phyloP scores from a whole-genome alignment of 1,140 invertebrate genomes.

The Megalonaias nervosa region DNA sequence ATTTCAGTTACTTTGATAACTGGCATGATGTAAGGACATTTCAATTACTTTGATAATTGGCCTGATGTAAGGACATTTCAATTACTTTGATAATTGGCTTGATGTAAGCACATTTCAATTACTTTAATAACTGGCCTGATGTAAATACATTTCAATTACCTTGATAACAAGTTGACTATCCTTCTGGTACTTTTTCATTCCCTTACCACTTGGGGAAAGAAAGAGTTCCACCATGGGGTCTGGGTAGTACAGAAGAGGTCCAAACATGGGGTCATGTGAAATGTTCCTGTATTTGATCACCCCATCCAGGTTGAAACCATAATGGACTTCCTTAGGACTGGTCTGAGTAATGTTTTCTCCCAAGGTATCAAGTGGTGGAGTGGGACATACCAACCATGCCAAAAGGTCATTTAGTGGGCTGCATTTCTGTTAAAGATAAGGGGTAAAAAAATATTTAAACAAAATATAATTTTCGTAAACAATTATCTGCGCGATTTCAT shows the following conservation, averaged over 20 bases:
- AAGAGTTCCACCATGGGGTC: slow-evolving; percentile 50
- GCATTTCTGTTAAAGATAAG: slow-evolving; percentile 27
- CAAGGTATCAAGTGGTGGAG: slow-evolving; percentile 35
- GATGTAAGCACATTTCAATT: no score
- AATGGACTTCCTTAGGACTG: slow-evolving; percentile 60
- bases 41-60: no score
- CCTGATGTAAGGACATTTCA: no score
- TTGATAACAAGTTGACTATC: slow-evolving; percentile 53
- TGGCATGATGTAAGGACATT: no score
- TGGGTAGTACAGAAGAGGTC: slow-evolving; percentile 58
- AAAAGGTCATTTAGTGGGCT: slow-evolving; percentile 5
- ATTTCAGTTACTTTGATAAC: no score
- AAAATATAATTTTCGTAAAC: not conserved
- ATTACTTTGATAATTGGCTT: no score
- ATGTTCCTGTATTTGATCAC: slow-evolving; percentile 55
- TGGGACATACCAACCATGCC: slow-evolving; percentile 45
- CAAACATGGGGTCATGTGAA: slow-evolving; percentile 44
- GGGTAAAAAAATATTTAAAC: slow-evolving; percentile 28
- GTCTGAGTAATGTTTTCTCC: slow-evolving; percentile 54
- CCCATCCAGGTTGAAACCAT: slow-evolving; percentile 61
- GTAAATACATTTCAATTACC: slow-evolving; percentile 27
- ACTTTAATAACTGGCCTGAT: no score
- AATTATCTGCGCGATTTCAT: not conserved
- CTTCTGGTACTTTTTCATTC: slow-evolving; percentile 46
- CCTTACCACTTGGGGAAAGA: slow-evolving; percentile 31